Base-by-base conservation (phyloP, 1,140 invertebrate species). In the Phymastichus coffea region DNA sequence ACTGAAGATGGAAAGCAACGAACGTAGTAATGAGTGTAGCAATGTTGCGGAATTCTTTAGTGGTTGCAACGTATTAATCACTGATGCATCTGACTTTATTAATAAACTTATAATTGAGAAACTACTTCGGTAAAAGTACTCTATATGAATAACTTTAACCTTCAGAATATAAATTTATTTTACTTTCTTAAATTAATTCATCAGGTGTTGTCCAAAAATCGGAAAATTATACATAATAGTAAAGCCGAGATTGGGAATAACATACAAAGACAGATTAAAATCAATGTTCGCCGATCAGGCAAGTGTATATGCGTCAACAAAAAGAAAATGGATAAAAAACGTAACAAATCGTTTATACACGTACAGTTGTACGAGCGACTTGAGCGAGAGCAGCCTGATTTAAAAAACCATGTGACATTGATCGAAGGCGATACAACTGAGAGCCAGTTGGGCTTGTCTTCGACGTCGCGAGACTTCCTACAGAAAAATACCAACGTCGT, bases 81-180 rank as follows among this genome's bases (percentile, higher is more conserved):
- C 81, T 4, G 83, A 83, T 10, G 81, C 77, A 4, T 87, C 86
- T 20, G 88, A 88, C 15, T 90, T 88, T 63, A 70, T 89, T 23
- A 88, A 88, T 1, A 88, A 86, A 74, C 78, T 89, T 41, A 63
- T 88, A 4, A 73, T 89, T 3, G 86, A 88, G 69, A 88, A 88
- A 72, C 69, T 89, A 23, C 69, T 88, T 15, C 62, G 76, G 76
- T 75, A 64, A 69, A 41, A n/a, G n/a, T n/a, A n/a, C n/a, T n/a
- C n/a, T n/a, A n/a, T n/a, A n/a, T n/a, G n/a, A n/a, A n/a, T n/a
- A n/a, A n/a, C n/a, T n/a, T n/a, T n/a, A n/a, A n/a, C n/a, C n/a
- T n/a, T n/a, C n/a, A n/a, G n/a, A n/a, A n/a, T n/a, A n/a, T n/a
- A n/a, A n/a, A n/a, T n/a, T n/a, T n/a, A n/a, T n/a, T n/a, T n/a